Base-by-base conservation (phyloP, 2,113 vertebrate genomes). In the Penelope pileata region DNA sequence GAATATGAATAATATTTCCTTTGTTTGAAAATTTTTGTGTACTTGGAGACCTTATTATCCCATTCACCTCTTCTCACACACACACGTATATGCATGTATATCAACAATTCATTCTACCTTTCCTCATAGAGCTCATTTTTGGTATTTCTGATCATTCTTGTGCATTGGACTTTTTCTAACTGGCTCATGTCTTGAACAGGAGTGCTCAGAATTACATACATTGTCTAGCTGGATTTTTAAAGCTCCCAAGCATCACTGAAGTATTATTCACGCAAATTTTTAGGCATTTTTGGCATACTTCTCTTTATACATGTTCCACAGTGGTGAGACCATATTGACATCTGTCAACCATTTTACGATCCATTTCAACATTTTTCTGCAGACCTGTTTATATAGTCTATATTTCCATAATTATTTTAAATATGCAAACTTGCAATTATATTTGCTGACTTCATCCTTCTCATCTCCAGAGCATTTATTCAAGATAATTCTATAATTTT, bases 61-160 rank as follows among this genome's bases (percentile, higher is more conserved):
- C 18, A 51, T 50, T 50, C 17, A 14, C 34, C 12, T 86, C 43
- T 79, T 47, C 18, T 32, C 4, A 32, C 66, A 26, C 18, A 21
- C 12, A 26, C 36, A 15, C 51, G 7, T 30, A 9, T 1, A 48
- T 5, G 26, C 3, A 4, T 10, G 18, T 8, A 29, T 40, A 53
- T 4, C 50, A 3, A 36, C 0, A 0, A 53, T n/a, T 84, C 2
- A 53, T 62, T 89, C 21, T 40, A 5, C 16, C 12, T 72, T 90
- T 67, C 47, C 7, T 62, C 34, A 66, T 7, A 15, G 36, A 69
- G 11, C 7, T 68, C 3, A 42, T 40, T 50, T 77, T 84, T 79
- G 1, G 6, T 79, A 26, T 4, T 8, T 85, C 67, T 90, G n/a
- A 32, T 7, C 12, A 59, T 54, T 72, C 12, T 48, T 67, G 12